These are phyloP conservation scores for Zosterops japonicus DNA, from an alignment of 2,113 vertebrate genomes.

Conservation along the genomic window DNA sequence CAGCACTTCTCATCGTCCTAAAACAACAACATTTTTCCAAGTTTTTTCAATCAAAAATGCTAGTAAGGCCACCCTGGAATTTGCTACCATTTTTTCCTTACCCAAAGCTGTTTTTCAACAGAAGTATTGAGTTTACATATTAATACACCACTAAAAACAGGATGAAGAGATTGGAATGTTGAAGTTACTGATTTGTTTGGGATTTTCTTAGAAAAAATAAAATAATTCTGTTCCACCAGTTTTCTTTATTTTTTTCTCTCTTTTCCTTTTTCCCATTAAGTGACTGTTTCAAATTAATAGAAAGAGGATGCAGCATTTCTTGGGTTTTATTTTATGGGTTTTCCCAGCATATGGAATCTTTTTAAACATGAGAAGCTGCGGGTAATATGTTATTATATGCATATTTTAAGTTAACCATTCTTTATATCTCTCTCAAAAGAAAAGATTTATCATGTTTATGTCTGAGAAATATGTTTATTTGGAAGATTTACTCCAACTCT, in stretches of 20 bases:
- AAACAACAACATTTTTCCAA: slow-evolving; percentile 61
- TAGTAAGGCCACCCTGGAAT: slow-evolving; percentile 67
- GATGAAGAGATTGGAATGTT: slow-evolving; percentile 52
- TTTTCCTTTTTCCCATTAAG: slow-evolving; percentile 35
- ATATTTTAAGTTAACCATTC: slow-evolving; percentile 67
- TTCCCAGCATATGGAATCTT: slow-evolving; percentile 68
- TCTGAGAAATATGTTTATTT: slow-evolving; percentile 51
- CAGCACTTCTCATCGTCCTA: slow-evolving; percentile 53
- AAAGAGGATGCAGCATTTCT: slow-evolving; percentile 64
- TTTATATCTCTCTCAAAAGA: slow-evolving; percentile 51
- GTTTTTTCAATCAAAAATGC: slow-evolving; percentile 56
- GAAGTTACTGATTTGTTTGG: slow-evolving; percentile 55
- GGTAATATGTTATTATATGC: slow-evolving; percentile 66
- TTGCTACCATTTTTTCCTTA: slow-evolving; percentile 64
- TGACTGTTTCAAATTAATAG: slow-evolving; percentile 67
- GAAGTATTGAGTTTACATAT: slow-evolving; percentile 61
- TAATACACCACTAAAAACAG: slow-evolving; percentile 65
- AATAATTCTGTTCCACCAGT: neutral
- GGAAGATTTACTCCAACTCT: slow-evolving; percentile 31
- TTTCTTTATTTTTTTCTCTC: neutral
- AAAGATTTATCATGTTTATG: slow-evolving; percentile 58
- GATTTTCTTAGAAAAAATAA: slow-evolving; percentile 59
- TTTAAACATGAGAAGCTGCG: slow-evolving; percentile 67
- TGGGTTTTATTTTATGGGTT: slow-evolving; percentile 59
- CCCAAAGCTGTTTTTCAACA: slow-evolving; percentile 64